These are phyloP conservation scores for Proteles cristata DNA, from an alignment of 2,113 vertebrate species.

Conservation along the genomic window DNA sequence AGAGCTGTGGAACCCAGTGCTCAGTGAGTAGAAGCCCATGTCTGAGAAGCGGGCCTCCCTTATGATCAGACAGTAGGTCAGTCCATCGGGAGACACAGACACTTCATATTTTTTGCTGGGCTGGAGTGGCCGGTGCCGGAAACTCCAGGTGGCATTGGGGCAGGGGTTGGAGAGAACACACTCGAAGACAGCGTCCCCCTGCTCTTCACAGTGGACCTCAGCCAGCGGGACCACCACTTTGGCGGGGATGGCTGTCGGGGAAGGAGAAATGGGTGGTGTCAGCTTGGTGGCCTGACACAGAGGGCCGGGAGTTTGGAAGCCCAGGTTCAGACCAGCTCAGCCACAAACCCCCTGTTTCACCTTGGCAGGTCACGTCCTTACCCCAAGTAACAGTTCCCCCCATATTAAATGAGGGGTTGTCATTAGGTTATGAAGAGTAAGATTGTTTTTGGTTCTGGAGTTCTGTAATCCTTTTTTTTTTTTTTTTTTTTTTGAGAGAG, in stretches of 20 bases:
- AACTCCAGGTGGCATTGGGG: constrained; percentile 86
- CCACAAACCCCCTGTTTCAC: too few relatives aligned
- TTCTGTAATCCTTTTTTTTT: not conserved
- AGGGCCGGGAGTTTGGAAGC: fast-evolving
- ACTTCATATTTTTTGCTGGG: constrained; percentile 86
- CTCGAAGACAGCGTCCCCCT: constrained; percentile 85
- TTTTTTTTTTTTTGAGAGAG: too few relatives aligned
- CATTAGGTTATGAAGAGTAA: not conserved
- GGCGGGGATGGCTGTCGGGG: constrained; percentile 85
- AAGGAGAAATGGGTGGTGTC: not conserved
- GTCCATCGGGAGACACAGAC: constrained; percentile 85
- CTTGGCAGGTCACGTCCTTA: not conserved
- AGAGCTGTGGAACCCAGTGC: constrained; percentile 85
- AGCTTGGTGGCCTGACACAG: fast-evolving
- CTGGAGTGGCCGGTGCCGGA: constrained; percentile 83
- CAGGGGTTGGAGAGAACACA: constrained; percentile 87
- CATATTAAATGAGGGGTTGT: not conserved
- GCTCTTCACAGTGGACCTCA: constrained; percentile 84
- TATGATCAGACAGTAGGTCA: constrained; percentile 89
- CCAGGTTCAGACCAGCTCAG: not conserved
- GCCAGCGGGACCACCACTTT: constrained; percentile 86
- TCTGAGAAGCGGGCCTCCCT: constrained; percentile 84
- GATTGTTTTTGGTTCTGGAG: not conserved
- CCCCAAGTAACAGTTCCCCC: not conserved
- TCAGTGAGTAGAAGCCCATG: constrained; percentile 89